phyloP scores from a whole-genome alignment of 2,113 vertebrate species.

The Cranoglanis bouderius region DNA sequence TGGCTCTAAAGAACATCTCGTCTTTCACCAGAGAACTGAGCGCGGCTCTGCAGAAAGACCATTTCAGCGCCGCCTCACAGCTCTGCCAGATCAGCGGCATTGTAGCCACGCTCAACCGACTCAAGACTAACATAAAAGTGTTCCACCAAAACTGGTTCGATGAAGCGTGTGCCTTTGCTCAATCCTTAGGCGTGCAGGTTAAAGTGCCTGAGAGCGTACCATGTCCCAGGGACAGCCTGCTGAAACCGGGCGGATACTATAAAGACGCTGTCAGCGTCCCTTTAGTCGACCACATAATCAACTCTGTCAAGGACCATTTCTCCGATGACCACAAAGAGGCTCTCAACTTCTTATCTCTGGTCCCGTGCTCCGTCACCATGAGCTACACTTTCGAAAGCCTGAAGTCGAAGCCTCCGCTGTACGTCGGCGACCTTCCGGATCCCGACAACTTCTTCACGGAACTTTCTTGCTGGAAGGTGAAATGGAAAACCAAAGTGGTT shows the following conservation, averaged over 20 bases:
- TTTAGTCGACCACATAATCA: conserved; percentile 87
- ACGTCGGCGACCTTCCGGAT: conserved; percentile 88
- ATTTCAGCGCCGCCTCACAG: conserved; percentile 89
- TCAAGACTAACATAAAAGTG: conserved; percentile 94
- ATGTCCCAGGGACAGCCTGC: conserved; percentile 73
- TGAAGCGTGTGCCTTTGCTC: conserved; percentile 85
- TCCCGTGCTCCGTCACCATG: conserved; percentile 91
- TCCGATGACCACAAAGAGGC: conserved; percentile 94
- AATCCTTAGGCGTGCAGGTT: conserved; percentile 82
- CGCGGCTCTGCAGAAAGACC: conserved; percentile 89
- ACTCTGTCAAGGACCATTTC: conserved; percentile 93
- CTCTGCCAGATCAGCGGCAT: conserved; percentile 90
- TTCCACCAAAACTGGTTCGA: conserved; percentile 99
- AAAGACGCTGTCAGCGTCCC: conserved; percentile 89
- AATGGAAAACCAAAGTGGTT: conserved; percentile 94
- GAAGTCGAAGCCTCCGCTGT: conserved; percentile 91
- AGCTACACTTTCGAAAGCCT: conserved; percentile 80
- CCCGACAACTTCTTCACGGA: conserved; percentile 92
- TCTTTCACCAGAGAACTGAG: conserved; percentile 91
- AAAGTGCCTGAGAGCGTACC: conserved; percentile 83
- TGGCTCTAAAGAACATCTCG: conserved; percentile 87
- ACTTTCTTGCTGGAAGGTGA: conserved; percentile 95
- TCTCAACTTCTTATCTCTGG: conserved; percentile 89
- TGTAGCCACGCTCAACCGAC: conserved; percentile 88
- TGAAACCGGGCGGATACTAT: conserved; percentile 87